Conservation (phyloP, 2,797 vertebrate genomes). For the Sebastes taczanowskii region DNA sequence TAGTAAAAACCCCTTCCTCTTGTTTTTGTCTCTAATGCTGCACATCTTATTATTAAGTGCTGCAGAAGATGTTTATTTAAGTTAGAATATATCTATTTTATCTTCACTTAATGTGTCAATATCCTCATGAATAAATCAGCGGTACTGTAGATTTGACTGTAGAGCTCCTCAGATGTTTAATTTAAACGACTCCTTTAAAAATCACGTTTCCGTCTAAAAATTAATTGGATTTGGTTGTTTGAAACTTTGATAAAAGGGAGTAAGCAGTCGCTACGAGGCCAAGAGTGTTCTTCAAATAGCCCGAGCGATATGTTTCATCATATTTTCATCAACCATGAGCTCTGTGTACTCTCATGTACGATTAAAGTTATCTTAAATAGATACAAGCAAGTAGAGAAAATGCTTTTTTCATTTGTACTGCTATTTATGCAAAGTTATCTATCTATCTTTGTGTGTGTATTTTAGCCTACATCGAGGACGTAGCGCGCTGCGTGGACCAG, state of each 20-base stretch:
- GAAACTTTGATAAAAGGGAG: conserved; percentile 35
- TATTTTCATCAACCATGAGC: conserved; percentile 28
- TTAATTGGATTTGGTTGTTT: conserved; percentile 28
- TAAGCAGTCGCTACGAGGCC: conserved; percentile 22
- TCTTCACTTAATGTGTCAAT: not conserved
- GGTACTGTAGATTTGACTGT: not conserved
- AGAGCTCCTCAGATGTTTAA: conserved; percentile 11
- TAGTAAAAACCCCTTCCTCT: not conserved
- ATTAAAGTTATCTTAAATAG: not conserved
- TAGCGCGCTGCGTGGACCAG: conserved; percentile 98
- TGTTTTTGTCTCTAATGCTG: not conserved
- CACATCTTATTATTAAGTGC: not conserved
- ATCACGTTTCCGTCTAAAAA: not conserved
- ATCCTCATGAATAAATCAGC: not conserved
- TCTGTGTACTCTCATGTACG: not conserved
- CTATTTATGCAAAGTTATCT: not conserved
- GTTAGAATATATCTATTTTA: not conserved
- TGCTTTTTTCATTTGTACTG: not conserved
- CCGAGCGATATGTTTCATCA: conserved; percentile 21
- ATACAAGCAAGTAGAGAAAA: not conserved
- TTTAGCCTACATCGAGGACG: conserved; percentile 98
- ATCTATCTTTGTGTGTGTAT: conserved; percentile 19
- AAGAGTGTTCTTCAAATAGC: conserved; percentile 45
- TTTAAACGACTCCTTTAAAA: conserved; percentile 8
- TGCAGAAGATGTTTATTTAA: not conserved